Base-by-base conservation (phyloP, 2,888 invertebrate genomes). In the Nudaria mundana region DNA sequence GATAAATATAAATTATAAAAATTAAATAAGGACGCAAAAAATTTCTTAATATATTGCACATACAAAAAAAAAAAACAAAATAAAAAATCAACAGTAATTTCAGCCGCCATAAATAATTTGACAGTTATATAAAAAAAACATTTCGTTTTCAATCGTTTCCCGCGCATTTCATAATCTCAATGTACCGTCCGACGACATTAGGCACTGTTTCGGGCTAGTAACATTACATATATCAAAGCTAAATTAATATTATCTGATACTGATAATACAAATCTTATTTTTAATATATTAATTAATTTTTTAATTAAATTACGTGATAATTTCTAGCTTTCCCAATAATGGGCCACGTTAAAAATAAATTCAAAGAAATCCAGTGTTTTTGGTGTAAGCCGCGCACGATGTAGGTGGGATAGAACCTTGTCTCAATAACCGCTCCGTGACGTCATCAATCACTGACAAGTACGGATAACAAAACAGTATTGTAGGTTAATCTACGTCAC, bases 41-140 rank as follows among this genome's bases (percentile, higher is more conserved):
- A 78, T 81, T 86, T 86, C n/a, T n/a, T 75, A 77, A 74, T 61
- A 71, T 88, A 87, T 87, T 87, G 87, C 87, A 88, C 87, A 75
- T 70, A 56, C 65, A 63, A 66, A 69, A 66, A 44, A 52, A 42
- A 56, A 20, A 20, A 20, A 22, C 3, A 22, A 26, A 6, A 1
- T n/a, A 6, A 14, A 23, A 15, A 6, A 50, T 35, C 10, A 7
- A 3, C 11, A 23, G 5, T 20, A 20, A 20, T 20, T 20, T 7
- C 2, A 2, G 8, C 20, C 20, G 20, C 8, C 8, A 7, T 20
- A 4, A 5, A 20, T 5, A 8, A 20, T 7, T 20, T 2, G 20
- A n/a, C 7, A 28, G n/a, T 14, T 8, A 28, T 13, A n/a, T 11
- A n/a, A 14, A 14, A 30, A 47, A 40, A 48, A 36, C 36, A 10